Evolutionary conservation across 1,140 invertebrate species (phyloP).

Genomic region (Marisa cornuarietis): DNA sequence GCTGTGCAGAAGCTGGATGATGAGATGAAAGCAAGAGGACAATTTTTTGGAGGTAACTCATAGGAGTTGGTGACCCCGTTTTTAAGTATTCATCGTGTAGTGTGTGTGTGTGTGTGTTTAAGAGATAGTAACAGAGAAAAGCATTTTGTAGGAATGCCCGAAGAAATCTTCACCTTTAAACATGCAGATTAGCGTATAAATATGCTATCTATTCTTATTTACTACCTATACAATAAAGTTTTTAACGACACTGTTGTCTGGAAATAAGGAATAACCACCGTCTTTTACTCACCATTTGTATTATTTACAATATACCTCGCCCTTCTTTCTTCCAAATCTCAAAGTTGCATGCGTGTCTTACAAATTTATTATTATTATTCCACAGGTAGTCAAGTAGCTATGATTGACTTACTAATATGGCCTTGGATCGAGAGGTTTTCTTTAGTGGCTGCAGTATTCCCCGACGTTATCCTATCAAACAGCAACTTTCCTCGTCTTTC

Average conservation of each 20-base stretch:
- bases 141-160: too few species aligned
- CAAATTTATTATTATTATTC: conserved; percentile 12
- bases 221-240: too few species aligned
- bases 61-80: not conserved
- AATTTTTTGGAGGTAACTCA: conserved; percentile 42
- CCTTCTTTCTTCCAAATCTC: too few species aligned
- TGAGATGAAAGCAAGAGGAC: conserved; percentile 32
- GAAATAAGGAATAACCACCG: not conserved
- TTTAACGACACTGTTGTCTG: too few species aligned
- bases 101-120: not conserved
- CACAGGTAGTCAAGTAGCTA: conserved; percentile 36
- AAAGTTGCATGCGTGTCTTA: too few species aligned
- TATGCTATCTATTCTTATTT: not conserved
- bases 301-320: not conserved
- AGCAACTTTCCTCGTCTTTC: conserved; percentile 39
- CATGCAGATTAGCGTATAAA: not conserved
- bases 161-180: too few species aligned
- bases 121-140: too few species aligned
- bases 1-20: conserved; percentile 39
- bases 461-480: conserved; percentile 29
- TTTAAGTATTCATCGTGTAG: too few species aligned
- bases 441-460: conserved; percentile 24
- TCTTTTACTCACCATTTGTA: not conserved
- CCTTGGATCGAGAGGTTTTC: conserved; percentile 52
- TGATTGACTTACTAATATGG: conserved; percentile 54